A percentile compares a stretch with the other conserved stretches of the same genome.
phyloP scores from a whole-genome alignment of 2,797 vertebrate species.

The Champsocephalus esox region DNA sequence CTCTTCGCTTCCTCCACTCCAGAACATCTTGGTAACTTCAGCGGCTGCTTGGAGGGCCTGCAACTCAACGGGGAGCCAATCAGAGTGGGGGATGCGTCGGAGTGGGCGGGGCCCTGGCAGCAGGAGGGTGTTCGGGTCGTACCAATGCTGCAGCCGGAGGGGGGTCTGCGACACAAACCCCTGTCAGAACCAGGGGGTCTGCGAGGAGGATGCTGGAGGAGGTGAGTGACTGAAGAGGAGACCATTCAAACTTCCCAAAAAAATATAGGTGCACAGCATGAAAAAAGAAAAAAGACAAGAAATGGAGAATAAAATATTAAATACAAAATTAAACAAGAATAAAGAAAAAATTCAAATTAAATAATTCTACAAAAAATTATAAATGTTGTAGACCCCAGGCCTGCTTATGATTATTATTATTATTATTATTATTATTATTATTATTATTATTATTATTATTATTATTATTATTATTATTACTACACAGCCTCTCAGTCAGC shows the following conservation, averaged over 20 bases:
- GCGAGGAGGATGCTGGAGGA: constrained; percentile 81
- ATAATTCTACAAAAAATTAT: too few species aligned
- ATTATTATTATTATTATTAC: too few species aligned
- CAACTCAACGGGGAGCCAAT: constrained; percentile 85
- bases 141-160: constrained; percentile 85
- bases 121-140: constrained; percentile 85
- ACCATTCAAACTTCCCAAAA: too few species aligned
- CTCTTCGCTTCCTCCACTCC: constrained; percentile 81
- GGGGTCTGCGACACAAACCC: constrained; percentile 83
- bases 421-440: too few species aligned
- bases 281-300: too few species aligned
- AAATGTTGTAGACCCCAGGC: too few species aligned
- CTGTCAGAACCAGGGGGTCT: constrained; percentile 89
- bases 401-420: too few species aligned
- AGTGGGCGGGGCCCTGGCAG: constrained; percentile 64
- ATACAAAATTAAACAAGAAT: too few species aligned
- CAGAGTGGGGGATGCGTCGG: constrained; percentile 58
- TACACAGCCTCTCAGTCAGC: background rate
- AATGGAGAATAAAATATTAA: too few species aligned
- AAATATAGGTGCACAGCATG: too few species aligned
- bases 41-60: constrained; percentile 90
- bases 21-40: constrained; percentile 76
- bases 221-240: constrained; percentile 78
- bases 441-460: too few species aligned
- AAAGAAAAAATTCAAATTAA: too few species aligned